Evolutionary conservation across 1,140 invertebrate genomes (phyloP).

Genomic region (Cydia strobilella): DNA sequence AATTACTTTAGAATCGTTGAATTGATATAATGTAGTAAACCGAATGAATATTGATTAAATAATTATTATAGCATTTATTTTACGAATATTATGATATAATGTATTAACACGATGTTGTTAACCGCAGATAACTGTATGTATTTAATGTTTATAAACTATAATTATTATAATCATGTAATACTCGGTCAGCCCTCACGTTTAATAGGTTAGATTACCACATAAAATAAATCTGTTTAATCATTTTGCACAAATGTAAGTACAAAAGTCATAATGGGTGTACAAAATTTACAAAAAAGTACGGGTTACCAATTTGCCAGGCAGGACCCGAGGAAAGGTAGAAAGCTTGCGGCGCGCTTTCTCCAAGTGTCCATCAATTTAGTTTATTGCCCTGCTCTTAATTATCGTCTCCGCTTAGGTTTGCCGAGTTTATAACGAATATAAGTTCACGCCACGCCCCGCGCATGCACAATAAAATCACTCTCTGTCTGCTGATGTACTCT

Average conservation of each 20-base stretch:
- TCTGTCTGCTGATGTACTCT: constrained; percentile 48
- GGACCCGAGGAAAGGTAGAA: constrained; percentile 25
- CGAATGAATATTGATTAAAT: not conserved
- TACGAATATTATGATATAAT: not conserved
- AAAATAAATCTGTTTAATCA: constrained; percentile 5
- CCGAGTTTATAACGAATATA: constrained; percentile 22
- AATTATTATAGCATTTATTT: not conserved
- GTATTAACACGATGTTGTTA: not conserved
- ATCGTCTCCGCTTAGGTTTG: constrained; percentile 35
- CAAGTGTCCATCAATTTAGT: constrained; percentile 26
- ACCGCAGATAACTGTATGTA: not conserved
- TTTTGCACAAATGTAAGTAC: not conserved
- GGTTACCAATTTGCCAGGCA: not conserved
- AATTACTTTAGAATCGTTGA: constrained; percentile 11
- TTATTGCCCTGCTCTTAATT: constrained; percentile 30
- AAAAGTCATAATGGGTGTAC: constrained; percentile 11
- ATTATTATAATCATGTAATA: not conserved
- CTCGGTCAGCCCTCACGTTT: not conserved
- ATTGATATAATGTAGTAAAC: not conserved
- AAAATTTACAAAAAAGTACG: constrained; percentile 15
- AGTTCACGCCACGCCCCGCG: constrained; percentile 35
- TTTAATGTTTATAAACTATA: not conserved
- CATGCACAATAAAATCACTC: constrained; percentile 47
- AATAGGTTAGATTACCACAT: not conserved
- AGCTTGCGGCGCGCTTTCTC: constrained; percentile 26